These are phyloP conservation scores for Brachypodius melanocephalos DNA, from an alignment of 2,113 vertebrate genomes.

Conservation along the genomic window DNA sequence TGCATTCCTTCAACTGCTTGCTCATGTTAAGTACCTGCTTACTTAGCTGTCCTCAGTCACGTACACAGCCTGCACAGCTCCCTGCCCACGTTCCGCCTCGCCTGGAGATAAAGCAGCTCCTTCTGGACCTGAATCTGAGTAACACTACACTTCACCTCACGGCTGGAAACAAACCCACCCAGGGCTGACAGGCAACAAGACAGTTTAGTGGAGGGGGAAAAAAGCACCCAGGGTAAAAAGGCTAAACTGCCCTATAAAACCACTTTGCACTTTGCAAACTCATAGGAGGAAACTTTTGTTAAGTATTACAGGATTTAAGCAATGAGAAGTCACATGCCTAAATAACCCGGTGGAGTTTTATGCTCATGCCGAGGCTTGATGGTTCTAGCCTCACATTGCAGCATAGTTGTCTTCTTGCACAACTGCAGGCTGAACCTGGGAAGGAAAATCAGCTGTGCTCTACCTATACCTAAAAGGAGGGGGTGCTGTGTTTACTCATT, in stretches of 20 bases:
- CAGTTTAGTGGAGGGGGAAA: background rate
- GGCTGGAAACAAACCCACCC: background rate
- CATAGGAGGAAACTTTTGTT: background rate
- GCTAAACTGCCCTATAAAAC: background rate
- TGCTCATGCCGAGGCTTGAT: background rate
- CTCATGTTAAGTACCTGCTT: constrained; percentile 40
- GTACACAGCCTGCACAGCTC: background rate
- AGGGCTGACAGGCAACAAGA: background rate
- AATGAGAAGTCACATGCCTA: background rate
- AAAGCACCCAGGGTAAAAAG: background rate
- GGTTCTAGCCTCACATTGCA: background rate
- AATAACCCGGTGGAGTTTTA: background rate
- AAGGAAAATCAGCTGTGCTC: background rate
- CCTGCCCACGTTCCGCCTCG: background rate
- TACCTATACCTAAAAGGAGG: background rate
- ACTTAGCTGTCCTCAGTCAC: constrained; percentile 44
- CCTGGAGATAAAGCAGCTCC: background rate
- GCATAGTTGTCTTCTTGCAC: background rate
- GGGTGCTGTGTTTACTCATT: background rate
- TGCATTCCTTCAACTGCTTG: constrained; percentile 37
- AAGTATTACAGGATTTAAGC: background rate
- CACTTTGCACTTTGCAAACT: background rate
- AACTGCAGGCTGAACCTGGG: background rate
- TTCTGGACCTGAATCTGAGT: background rate
- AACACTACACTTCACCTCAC: background rate